Evolutionary conservation across 1,140 invertebrate genomes (phyloP).

Genomic region (Zaprionus camerounensis): DNA sequence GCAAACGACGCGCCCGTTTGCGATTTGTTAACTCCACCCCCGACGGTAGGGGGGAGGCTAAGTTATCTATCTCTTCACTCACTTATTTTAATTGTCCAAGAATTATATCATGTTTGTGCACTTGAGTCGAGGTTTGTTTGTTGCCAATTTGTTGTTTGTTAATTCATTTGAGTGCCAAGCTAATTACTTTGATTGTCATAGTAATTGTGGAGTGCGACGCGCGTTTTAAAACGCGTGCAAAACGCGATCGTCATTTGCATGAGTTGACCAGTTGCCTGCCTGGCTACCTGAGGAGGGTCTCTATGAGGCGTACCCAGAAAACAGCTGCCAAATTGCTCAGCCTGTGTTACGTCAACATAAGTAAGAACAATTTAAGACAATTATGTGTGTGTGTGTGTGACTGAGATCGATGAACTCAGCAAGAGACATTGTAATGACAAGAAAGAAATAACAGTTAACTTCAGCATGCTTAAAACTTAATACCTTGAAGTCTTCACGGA

Average conservation of each 20-base stretch:
- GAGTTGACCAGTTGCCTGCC: background rate
- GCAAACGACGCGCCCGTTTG: background rate
- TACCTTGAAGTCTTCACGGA: no score
- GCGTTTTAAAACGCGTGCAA: conserved; percentile 63
- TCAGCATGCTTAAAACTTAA: no score
- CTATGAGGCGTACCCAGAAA: conserved; percentile 3
- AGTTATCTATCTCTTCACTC: conserved; percentile 13
- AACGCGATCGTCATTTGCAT: conserved; percentile 57
- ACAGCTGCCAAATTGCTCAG: conserved; percentile 19
- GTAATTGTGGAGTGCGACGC: background rate
- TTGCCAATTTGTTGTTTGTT: conserved; percentile 47
- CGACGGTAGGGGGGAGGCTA: background rate
- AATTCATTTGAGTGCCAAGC: conserved; percentile 55
- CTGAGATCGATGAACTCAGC: conserved; percentile 35
- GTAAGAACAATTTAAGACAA: conserved; percentile 11
- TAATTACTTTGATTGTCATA: conserved; percentile 71
- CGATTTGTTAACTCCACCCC: conserved; percentile 30
- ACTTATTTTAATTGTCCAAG: conserved; percentile 23
- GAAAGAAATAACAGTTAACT: background rate
- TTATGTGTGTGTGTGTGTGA: background rate
- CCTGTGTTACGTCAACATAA: conserved; percentile 29
- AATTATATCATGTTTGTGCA: conserved; percentile 53
- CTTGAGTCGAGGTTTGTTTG: conserved; percentile 24
- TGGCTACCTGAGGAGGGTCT: background rate
- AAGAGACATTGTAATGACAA: conserved; percentile 1